Percentiles rank a stretch among this genome's conserved stretches.
phyloP scores from a whole-genome alignment of 2,797 vertebrate genomes.

The Pagetopsis macropterus region DNA sequence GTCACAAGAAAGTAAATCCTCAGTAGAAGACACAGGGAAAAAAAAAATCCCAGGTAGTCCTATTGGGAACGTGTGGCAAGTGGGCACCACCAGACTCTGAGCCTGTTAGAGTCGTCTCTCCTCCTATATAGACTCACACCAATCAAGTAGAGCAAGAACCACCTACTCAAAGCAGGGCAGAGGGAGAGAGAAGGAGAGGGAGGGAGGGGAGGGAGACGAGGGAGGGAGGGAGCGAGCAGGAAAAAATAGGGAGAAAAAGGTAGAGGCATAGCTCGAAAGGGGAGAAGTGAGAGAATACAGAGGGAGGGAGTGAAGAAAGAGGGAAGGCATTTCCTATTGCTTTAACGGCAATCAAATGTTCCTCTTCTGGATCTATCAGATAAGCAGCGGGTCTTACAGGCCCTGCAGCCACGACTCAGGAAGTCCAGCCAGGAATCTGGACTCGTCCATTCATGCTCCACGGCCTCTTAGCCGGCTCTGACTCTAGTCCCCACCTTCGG shows the following conservation, averaged over 20 bases:
- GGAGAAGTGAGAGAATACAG: constrained; percentile 49
- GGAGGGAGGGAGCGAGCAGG: constrained; percentile 30
- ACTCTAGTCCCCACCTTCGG: constrained; percentile 19
- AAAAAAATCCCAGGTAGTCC: constrained; percentile 77
- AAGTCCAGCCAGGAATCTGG: constrained; percentile 36
- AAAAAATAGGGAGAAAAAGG: constrained; percentile 44
- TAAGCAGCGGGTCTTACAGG: constrained; percentile 73
- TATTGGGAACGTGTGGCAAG: constrained; percentile 78
- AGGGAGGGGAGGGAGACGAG: constrained; percentile 24
- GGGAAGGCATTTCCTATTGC: constrained; percentile 84
- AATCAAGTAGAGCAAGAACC: constrained; percentile 81
- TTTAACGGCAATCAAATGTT: constrained; percentile 83
- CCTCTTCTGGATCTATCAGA: constrained; percentile 76
- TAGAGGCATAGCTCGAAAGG: constrained; percentile 38
- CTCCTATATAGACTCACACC: constrained; percentile 85
- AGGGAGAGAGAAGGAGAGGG: constrained; percentile 54
- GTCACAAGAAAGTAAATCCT: constrained; percentile 82
- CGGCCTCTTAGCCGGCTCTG: constrained; percentile 18
- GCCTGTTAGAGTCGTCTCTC: constrained; percentile 78
- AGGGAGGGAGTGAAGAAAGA: constrained; percentile 54
- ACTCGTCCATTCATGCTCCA: constrained; percentile 18
- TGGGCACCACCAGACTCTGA: constrained; percentile 81
- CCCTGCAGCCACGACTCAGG: constrained; percentile 60
- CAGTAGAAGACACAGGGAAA: constrained; percentile 56
- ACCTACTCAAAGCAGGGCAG: constrained; percentile 81